Conservation (phyloP, 2,888 invertebrate species). For the Penaeus monodon region DNA sequence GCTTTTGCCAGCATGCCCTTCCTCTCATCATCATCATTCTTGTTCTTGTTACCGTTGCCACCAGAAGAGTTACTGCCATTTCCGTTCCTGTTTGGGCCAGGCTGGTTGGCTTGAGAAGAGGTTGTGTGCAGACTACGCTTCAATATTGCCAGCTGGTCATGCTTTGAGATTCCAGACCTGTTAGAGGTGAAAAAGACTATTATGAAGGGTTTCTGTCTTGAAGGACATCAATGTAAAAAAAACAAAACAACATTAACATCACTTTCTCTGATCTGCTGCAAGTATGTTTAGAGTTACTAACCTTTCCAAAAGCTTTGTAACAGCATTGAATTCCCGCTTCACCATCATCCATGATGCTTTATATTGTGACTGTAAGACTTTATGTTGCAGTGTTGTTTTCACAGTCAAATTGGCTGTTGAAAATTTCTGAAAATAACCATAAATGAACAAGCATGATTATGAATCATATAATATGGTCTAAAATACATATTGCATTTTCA, state of each 20-base stretch:
- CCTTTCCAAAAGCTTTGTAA: slow-evolving; percentile 40
- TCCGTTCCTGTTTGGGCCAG: slow-evolving; percentile 10
- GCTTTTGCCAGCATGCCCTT: slow-evolving; percentile 82
- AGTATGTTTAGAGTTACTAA: neutral
- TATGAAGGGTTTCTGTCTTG: neutral
- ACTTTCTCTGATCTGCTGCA: neutral
- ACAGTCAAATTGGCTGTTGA: neutral
- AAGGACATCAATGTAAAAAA: neutral
- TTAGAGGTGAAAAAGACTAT: neutral
- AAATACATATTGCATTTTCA: too few relatives aligned
- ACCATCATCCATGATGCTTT: slow-evolving; percentile 30
- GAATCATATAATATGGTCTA: too few relatives aligned
- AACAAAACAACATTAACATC: neutral
- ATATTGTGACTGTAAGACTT: neutral
- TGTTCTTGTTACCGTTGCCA: slow-evolving; percentile 54
- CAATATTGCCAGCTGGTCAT: slow-evolving; percentile 22
- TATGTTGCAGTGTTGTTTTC: neutral
- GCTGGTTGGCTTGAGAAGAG: slow-evolving; percentile 36
- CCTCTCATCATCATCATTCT: slow-evolving; percentile 76
- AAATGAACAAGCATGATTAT: too few relatives aligned
- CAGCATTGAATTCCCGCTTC: slow-evolving; percentile 32
- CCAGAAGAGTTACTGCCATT: slow-evolving; percentile 14
- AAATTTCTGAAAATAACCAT: neutral
- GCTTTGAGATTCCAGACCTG: slow-evolving; percentile 32
- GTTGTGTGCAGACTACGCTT: slow-evolving; percentile 23